phyloP scores from a whole-genome alignment of 2,888 invertebrate species.

The Cerastis leucographa region DNA sequence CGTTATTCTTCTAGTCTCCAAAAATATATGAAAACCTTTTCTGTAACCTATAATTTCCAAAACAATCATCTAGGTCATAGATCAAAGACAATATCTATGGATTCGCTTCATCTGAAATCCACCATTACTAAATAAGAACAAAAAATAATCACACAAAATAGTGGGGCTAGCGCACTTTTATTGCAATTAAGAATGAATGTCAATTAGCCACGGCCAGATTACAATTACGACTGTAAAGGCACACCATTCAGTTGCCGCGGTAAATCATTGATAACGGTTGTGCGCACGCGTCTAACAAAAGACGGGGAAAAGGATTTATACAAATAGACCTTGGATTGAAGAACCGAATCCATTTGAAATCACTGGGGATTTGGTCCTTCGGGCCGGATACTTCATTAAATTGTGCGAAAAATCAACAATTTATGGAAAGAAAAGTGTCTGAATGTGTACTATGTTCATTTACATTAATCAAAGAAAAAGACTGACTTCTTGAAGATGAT shows the following conservation, averaged over 20 bases:
- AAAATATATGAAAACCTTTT: background rate
- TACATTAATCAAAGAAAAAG: slow-evolving; percentile 12
- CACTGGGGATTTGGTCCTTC: background rate
- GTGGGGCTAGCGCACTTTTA: slow-evolving; percentile 46
- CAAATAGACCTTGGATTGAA: slow-evolving; percentile 21
- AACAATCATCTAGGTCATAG: slow-evolving; percentile 1
- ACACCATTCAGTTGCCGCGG: slow-evolving; percentile 70
- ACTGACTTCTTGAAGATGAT: slow-evolving; percentile 44
- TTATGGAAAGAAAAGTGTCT: background rate
- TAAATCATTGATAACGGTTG: slow-evolving; percentile 76
- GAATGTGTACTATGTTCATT: slow-evolving; percentile 37
- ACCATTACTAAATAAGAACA: slow-evolving; percentile 34
- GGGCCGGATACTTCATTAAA: background rate
- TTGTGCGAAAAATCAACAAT: background rate
- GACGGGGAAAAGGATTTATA: slow-evolving; percentile 24
- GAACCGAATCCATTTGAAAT: slow-evolving; percentile 2
- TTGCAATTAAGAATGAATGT: slow-evolving; percentile 67
- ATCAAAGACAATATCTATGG: background rate
- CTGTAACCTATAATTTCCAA: background rate
- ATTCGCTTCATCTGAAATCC: slow-evolving; percentile 18
- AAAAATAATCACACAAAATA: slow-evolving; percentile 53
- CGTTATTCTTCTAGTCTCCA: background rate
- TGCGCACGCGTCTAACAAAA: slow-evolving; percentile 61
- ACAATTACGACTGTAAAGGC: slow-evolving; percentile 70
- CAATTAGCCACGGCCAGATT: slow-evolving; percentile 74